Percentiles rank a stretch among this genome's conserved stretches.
These are phyloP conservation scores for Lymantria monacha DNA, from an alignment of 2,888 invertebrate genomes.

Conservation along the genomic window DNA sequence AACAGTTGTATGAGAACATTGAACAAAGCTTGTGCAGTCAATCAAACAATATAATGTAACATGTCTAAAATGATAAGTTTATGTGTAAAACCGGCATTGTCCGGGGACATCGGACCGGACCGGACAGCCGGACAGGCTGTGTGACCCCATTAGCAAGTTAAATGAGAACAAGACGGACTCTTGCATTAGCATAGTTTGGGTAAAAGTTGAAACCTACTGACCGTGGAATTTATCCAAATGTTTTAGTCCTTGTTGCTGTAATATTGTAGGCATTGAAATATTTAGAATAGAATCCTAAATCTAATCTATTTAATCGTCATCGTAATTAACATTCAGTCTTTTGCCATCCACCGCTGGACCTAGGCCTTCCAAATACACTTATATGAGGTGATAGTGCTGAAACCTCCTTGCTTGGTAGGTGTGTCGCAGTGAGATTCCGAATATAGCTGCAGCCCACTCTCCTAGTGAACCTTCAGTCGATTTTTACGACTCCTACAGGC, in stretches of 20 bases:
- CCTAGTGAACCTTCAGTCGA: too few relatives aligned
- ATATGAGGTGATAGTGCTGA: too few relatives aligned
- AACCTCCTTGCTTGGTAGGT: too few relatives aligned
- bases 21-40: neutral
- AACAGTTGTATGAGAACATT: too few relatives aligned
- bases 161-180: constrained; percentile 31
- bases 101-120: constrained; percentile 10
- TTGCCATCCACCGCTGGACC: too few relatives aligned
- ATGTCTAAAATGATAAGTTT: constrained; percentile 27
- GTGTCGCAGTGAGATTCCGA: too few relatives aligned
- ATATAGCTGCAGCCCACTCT: too few relatives aligned
- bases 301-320: too few relatives aligned
- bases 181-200: constrained; percentile 33
- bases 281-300: neutral
- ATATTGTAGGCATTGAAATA: neutral
- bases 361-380: too few relatives aligned
- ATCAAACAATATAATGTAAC: constrained; percentile 17
- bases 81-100: constrained; percentile 27
- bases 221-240: constrained; percentile 6
- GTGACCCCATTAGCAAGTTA: constrained; percentile 34
- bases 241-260: neutral
- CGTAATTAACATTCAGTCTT: too few relatives aligned
- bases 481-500: too few relatives aligned
- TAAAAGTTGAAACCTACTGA: constrained; percentile 22
- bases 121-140: constrained; percentile 7